phyloP scores from a whole-genome alignment of 2,797 vertebrate genomes.

The Sebastolobus altivelis region DNA sequence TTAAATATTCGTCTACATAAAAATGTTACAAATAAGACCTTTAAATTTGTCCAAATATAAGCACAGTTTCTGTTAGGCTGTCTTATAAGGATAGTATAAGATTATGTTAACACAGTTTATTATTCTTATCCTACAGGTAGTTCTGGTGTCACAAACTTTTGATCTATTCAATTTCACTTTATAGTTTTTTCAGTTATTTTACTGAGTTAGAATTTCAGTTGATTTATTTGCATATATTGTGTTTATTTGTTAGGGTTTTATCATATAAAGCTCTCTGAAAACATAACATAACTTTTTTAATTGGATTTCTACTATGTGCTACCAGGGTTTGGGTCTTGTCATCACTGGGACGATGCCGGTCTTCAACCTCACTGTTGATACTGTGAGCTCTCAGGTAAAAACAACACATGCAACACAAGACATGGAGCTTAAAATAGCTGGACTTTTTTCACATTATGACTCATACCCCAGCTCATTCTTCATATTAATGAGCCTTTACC shows the following conservation, averaged over 20 bases:
- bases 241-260: not conserved
- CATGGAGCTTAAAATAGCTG: conserved; percentile 6
- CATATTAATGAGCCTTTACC: conserved; percentile 18
- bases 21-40: fast-evolving
- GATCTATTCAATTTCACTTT: not conserved
- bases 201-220: not conserved
- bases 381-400: conserved; percentile 83
- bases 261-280: not conserved
- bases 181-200: not conserved
- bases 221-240: not conserved
- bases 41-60: not conserved
- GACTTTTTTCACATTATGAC: not conserved
- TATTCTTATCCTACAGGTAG: not conserved
- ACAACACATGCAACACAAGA: conserved; percentile 10
- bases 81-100: not conserved
- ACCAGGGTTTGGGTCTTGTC: conserved; percentile 94
- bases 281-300: not conserved
- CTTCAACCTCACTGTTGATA: conserved; percentile 94
- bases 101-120: not conserved
- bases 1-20: too few relatives aligned
- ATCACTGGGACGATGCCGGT: conserved; percentile 97
- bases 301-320: conserved; percentile 5
- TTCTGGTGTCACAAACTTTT: not conserved
- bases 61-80: not conserved
- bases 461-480: not conserved